These are phyloP conservation scores for Pyrocephalus nanus DNA, from an alignment of 2,797 vertebrate species.

Conservation along the genomic window DNA sequence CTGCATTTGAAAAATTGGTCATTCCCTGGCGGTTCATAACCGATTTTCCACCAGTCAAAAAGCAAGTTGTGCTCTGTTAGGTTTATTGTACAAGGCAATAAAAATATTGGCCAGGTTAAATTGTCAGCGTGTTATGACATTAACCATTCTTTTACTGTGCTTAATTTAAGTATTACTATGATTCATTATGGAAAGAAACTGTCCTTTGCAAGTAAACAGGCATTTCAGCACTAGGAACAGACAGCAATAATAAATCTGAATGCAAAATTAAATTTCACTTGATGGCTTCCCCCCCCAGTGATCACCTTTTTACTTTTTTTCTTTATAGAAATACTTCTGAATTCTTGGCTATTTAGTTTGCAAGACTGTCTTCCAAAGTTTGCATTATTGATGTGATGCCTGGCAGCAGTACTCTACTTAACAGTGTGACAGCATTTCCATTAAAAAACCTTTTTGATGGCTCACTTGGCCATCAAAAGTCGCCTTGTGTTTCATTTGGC, in stretches of 20 bases:
- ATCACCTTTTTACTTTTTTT: slow-evolving; percentile 11
- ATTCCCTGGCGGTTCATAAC: slow-evolving; percentile 84
- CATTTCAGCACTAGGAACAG: slow-evolving; percentile 64
- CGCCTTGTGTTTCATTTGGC: slow-evolving; percentile 58
- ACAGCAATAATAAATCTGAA: slow-evolving; percentile 56
- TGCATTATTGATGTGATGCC: slow-evolving; percentile 69
- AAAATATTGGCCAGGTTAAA: slow-evolving; percentile 87
- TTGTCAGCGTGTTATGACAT: slow-evolving; percentile 80
- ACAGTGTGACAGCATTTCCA: slow-evolving; percentile 58
- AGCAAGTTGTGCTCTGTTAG: slow-evolving; percentile 86
- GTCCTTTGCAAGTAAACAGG: slow-evolving; percentile 75
- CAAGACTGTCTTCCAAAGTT: slow-evolving; percentile 47
- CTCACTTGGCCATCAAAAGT: slow-evolving; percentile 61
- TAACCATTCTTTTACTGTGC: slow-evolving; percentile 83
- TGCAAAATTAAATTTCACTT: slow-evolving; percentile 60
- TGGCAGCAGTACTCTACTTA: slow-evolving; percentile 60
- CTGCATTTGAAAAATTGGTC: slow-evolving; percentile 85
- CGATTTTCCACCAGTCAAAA: slow-evolving; percentile 84
- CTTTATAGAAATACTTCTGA: slow-evolving; percentile 39
- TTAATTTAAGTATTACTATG: slow-evolving; percentile 79
- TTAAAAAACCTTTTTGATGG: slow-evolving; percentile 59
- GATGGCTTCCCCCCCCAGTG: not conserved
- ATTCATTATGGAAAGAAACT: slow-evolving; percentile 77
- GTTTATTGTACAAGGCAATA: slow-evolving; percentile 86
- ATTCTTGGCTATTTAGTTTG: slow-evolving; percentile 70